A percentile compares a stretch with the other conserved stretches of the same genome.
Evolutionary conservation across 1,140 invertebrate species (phyloP).

Genomic region (Ectropis grisescens): DNA sequence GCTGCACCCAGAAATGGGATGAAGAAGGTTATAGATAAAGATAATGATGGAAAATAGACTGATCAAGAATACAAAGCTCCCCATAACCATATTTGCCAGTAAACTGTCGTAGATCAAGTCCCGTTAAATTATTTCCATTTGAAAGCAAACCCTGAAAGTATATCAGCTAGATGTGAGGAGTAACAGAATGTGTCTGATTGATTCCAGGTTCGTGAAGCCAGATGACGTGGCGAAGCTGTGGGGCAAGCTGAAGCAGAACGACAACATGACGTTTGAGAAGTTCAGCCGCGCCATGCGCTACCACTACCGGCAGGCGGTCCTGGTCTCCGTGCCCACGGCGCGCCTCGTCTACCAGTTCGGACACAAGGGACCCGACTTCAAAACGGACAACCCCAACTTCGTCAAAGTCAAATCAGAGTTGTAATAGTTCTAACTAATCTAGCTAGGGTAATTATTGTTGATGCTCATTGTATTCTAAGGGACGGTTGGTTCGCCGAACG

Average conservation of each 20-base stretch:
- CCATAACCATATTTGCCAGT: too few relatives aligned
- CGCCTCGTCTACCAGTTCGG: conserved; percentile 91
- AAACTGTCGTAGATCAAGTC: too few relatives aligned
- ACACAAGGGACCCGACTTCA: conserved; percentile 81
- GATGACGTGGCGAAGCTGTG: conserved; percentile 91
- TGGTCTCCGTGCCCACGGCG: conserved; percentile 84
- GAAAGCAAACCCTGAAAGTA: too few relatives aligned
- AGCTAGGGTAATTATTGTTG: conserved; percentile 12
- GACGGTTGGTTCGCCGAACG: too few relatives aligned
- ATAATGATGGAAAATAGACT: too few relatives aligned
- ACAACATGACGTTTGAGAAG: conserved; percentile 95
- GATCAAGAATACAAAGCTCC: too few relatives aligned
- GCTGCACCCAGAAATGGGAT: too few relatives aligned
- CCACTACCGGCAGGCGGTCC: conserved; percentile 88
- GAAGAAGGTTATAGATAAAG: too few relatives aligned
- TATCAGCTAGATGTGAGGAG: too few relatives aligned
- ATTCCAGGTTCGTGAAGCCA: conserved; percentile 88
- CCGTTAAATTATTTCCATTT: too few relatives aligned
- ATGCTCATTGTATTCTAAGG: conserved; percentile 13
- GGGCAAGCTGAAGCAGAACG: conserved; percentile 89
- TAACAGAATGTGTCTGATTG: too few relatives aligned
- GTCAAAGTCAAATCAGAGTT: conserved; percentile 50
- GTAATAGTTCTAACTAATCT: conserved; percentile 36
- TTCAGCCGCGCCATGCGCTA: conserved; percentile 95
- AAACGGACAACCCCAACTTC: conserved; percentile 79